phyloP scores from a whole-genome alignment of 2,797 vertebrate genomes.

The Rhynchotus rufescens region DNA sequence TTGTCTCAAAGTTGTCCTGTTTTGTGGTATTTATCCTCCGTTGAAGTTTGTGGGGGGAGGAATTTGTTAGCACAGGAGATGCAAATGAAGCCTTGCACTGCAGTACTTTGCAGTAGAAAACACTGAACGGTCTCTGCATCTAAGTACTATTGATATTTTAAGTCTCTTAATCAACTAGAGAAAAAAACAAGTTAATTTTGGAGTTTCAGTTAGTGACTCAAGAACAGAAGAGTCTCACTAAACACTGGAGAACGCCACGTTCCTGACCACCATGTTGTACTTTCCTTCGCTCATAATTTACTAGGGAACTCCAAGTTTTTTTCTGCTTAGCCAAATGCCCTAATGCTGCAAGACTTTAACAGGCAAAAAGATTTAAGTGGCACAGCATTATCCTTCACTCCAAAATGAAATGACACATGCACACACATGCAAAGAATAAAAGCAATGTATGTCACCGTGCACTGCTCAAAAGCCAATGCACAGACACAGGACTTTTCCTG shows the following conservation, averaged over 20 bases:
- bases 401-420: background rate
- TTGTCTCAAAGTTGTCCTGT: background rate
- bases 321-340: background rate
- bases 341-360: background rate
- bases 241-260: background rate
- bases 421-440: background rate
- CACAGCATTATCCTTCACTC: background rate
- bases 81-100: background rate
- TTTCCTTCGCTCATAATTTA: background rate
- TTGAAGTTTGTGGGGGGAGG: rapidly evolving
- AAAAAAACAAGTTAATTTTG: background rate
- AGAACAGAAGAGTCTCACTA: background rate
- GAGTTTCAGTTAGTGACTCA: background rate
- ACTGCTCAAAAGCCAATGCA: background rate
- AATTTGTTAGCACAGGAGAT: background rate
- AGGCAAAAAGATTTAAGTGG: background rate
- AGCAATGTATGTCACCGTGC: rapidly evolving
- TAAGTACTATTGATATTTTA: background rate
- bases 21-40: background rate
- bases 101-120: background rate
- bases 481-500: background rate
- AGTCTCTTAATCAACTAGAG: slow-evolving; percentile 11
- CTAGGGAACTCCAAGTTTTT: background rate
- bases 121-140: background rate
- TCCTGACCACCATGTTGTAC: background rate